Evolutionary conservation across 2,113 vertebrate species (phyloP).

Genomic region (Chloroceryle aenea): DNA sequence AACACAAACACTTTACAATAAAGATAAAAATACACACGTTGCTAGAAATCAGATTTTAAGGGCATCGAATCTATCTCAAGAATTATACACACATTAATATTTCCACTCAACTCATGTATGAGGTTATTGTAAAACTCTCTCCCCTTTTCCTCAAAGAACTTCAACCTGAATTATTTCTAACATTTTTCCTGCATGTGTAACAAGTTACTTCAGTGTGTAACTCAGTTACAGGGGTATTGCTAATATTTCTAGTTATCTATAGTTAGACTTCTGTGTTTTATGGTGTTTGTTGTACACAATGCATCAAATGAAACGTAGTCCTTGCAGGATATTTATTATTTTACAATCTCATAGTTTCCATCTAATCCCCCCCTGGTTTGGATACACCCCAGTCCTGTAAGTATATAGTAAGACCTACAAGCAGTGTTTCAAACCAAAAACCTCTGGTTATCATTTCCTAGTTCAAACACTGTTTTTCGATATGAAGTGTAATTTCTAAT

Average conservation of each 20-base stretch:
- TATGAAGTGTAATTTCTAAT: not conserved
- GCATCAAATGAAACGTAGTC: not conserved
- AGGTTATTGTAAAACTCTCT: not conserved
- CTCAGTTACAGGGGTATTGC: not conserved
- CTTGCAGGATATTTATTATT: not conserved
- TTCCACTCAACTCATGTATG: not conserved
- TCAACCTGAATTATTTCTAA: not conserved
- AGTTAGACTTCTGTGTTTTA: not conserved
- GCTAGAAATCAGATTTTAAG: slow-evolving; percentile 3
- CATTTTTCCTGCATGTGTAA: not conserved
- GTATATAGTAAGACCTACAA: not conserved
- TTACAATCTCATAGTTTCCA: not conserved
- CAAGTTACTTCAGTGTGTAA: not conserved
- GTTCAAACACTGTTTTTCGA: not conserved
- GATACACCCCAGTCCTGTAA: not conserved
- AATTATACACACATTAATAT: not conserved
- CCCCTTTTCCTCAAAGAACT: not conserved
- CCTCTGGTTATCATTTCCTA: not conserved
- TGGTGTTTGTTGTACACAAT: not conserved
- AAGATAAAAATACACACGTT: not conserved
- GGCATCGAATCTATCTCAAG: not conserved
- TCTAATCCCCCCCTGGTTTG: not conserved
- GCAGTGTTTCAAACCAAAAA: not conserved
- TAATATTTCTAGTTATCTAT: not conserved
- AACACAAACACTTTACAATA: not conserved